These are phyloP conservation scores for Neocloeon triangulifer DNA, from an alignment of 1,140 invertebrate genomes.

Conservation along the genomic window DNA sequence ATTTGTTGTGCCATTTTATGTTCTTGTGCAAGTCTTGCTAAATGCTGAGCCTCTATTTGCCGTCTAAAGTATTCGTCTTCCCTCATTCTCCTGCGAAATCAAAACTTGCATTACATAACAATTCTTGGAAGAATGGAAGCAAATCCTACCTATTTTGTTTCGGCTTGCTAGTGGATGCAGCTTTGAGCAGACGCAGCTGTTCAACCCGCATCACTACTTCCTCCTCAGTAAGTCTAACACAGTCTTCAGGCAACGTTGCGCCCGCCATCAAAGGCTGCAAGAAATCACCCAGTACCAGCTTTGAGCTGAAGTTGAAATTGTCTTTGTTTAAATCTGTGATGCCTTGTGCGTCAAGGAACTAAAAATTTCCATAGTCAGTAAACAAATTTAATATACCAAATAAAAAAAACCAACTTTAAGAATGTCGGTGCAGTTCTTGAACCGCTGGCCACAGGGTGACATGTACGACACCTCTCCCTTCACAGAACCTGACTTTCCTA, in stretches of 20 bases:
- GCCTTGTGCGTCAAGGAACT: conserved; percentile 60
- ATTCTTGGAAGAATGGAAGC: too few relatives aligned
- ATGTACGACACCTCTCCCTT: conserved; percentile 75
- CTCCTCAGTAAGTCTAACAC: conserved; percentile 20
- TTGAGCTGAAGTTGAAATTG: conserved; percentile 80
- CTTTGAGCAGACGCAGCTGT: conserved; percentile 17
- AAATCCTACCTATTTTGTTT: too few relatives aligned
- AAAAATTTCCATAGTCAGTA: conserved; percentile 12
- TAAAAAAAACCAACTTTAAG: conserved; percentile 32
- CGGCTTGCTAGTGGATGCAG: background rate
- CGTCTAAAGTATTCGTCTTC: conserved; percentile 6
- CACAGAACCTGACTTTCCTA: conserved; percentile 55
- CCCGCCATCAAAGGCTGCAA: conserved; percentile 35
- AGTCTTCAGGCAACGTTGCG: conserved; percentile 18
- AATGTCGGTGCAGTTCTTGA: conserved; percentile 49
- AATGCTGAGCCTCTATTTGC: conserved; percentile 13
- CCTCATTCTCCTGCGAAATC: background rate
- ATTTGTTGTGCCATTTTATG: conserved; percentile 17
- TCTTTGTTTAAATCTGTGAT: conserved; percentile 50
- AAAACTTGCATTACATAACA: too few relatives aligned
- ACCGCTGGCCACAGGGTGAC: conserved; percentile 60
- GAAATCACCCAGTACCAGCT: conserved; percentile 72
- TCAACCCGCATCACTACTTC: conserved; percentile 24
- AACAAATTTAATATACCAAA: too few relatives aligned
- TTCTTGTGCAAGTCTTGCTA: conserved; percentile 16